Evolutionary conservation across 1,140 invertebrate species (phyloP).

Genomic region (Pseudobourletiella spinata): DNA sequence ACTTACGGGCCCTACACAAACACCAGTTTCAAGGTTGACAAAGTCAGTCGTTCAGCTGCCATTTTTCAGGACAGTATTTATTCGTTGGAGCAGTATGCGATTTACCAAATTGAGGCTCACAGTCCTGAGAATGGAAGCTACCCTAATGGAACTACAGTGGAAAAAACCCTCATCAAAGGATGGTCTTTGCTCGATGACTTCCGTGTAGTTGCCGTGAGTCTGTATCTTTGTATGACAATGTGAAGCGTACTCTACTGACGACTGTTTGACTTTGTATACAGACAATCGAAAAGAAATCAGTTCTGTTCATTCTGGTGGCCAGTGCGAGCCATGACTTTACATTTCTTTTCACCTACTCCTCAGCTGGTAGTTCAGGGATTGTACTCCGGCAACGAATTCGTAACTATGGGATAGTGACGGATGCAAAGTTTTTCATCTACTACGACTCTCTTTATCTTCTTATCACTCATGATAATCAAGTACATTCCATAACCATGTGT

Average conservation of each 20-base stretch:
- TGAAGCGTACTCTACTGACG: not conserved
- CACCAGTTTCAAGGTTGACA: too few species aligned
- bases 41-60: too few species aligned
- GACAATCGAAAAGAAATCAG: not conserved
- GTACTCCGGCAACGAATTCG: slow-evolving; percentile 9
- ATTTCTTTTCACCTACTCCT: not conserved
- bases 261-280: not conserved
- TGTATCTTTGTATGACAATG: not conserved
- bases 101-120: not conserved
- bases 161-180: not conserved
- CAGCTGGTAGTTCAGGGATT: not conserved
- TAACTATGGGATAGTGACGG: slow-evolving; percentile 2
- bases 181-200: not conserved
- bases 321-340: too few species aligned
- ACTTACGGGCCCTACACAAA: too few species aligned
- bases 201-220: not conserved
- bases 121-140: not conserved
- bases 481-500: slow-evolving; percentile 6
- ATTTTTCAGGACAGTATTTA: too few species aligned
- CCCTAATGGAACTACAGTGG: not conserved
- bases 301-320: not conserved
- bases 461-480: slow-evolving; percentile 9
- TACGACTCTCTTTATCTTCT: slow-evolving; percentile 1
- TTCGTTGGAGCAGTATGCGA: too few species aligned
- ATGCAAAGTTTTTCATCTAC: slow-evolving; percentile 8